Evolutionary conservation across 30 jellyfish, hydroid and myxozoan species (phyloP).

Genomic region (Haliclystus octoradiatus): DNA sequence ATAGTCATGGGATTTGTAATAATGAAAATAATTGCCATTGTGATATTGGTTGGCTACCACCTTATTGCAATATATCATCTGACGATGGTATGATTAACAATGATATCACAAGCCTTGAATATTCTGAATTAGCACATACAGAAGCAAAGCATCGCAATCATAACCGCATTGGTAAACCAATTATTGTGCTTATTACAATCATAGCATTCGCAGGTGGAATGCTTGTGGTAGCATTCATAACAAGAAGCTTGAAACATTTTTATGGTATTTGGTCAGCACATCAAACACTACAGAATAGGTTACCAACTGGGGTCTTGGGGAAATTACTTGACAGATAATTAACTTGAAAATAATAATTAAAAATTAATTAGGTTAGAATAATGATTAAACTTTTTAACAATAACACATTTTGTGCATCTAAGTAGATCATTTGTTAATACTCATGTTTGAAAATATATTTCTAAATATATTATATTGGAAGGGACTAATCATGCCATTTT

Average conservation of each 20-base stretch:
- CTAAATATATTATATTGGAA: too few relatives aligned
- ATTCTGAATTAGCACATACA: neutral
- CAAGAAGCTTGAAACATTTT: neutral
- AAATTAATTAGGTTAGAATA: too few relatives aligned
- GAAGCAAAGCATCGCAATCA: neutral
- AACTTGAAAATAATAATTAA: too few relatives aligned
- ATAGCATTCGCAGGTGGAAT: neutral
- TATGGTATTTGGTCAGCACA: neutral
- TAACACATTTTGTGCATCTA: too few relatives aligned
- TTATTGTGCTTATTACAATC: neutral
- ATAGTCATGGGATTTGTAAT: conserved; percentile 52
- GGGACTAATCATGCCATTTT: too few relatives aligned
- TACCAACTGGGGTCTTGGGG: neutral
- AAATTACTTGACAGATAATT: neutral
- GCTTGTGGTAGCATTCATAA: neutral
- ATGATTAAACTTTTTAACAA: too few relatives aligned
- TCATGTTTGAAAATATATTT: too few relatives aligned
- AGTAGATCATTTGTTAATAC: too few relatives aligned
- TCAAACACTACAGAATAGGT: neutral
- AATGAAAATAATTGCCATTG: conserved; percentile 46
- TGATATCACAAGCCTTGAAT: neutral
- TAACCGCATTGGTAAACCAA: neutral
- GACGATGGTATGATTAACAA: neutral
- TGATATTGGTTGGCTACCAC: conserved; percentile 41
- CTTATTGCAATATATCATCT: conserved; percentile 7